Percentiles rank a stretch among this genome's conserved stretches.
These are phyloP conservation scores for Rhadina sibilatrix DNA, from an alignment of 2,113 vertebrate species.

Conservation along the genomic window DNA sequence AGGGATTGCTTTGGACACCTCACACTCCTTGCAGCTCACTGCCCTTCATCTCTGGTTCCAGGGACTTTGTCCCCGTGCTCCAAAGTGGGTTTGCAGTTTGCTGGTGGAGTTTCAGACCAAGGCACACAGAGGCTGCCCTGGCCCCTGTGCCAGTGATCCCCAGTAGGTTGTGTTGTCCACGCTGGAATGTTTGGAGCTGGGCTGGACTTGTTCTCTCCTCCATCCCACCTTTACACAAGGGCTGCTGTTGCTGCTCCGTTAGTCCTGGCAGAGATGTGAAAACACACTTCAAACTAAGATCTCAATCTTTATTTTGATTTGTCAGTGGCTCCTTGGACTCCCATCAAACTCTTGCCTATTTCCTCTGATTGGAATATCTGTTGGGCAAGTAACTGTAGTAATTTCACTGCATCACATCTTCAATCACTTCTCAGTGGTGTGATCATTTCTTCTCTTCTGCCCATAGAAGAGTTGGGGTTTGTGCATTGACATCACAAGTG, in stretches of 20 bases:
- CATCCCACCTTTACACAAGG: neutral
- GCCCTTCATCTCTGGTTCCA: neutral
- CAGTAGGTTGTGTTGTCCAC: accelerated
- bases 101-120: neutral
- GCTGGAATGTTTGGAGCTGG: neutral
- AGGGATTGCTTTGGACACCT: accelerated
- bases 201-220: neutral
- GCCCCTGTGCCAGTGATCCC: neutral
- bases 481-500: neutral
- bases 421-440: neutral
- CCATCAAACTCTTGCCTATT: neutral
- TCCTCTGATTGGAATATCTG: neutral
- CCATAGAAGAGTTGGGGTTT: neutral
- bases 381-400: neutral
- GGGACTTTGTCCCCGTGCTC: neutral
- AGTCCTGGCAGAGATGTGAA: neutral
- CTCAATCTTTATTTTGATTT: neutral
- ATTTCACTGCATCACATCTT: neutral
- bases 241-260: neutral
- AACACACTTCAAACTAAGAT: neutral
- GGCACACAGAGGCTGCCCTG: neutral
- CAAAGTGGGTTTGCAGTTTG: neutral
- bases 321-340: neutral
- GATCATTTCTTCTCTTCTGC: neutral
- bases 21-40: neutral